Conservation (phyloP, 2,113 vertebrate species). For the zebrafish (Danio rerio) region GRCz12tu NC_133192.1:20332001-20332500, state of each 20-base stretch:
- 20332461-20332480: constrained; percentile 36
- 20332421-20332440: constrained; percentile 56
- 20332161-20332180: background rate
- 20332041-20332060: constrained; percentile 45
- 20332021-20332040: constrained; percentile 46
- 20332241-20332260: constrained; percentile 4
- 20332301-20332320: constrained; percentile 5
- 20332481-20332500: constrained; percentile 29
- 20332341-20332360: constrained; percentile 3
- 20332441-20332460: constrained; percentile 54
- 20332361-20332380: constrained; percentile 37
- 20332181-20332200: constrained; percentile 22
- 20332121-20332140: constrained; percentile 28
- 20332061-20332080: constrained; percentile 42
- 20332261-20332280: background rate
- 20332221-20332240: background rate
- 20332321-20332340: constrained; percentile 16
- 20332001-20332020: constrained; percentile 57
- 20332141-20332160: background rate
- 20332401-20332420: constrained; percentile 49
- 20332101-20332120: constrained; percentile 15
- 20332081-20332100: constrained; percentile 21
- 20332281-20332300: background rate
- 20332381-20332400: constrained; percentile 50
- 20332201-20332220: background rate